These are phyloP conservation scores for Rhombomys opimus DNA, from an alignment of 2,113 vertebrate genomes.

Conservation along the genomic window DNA sequence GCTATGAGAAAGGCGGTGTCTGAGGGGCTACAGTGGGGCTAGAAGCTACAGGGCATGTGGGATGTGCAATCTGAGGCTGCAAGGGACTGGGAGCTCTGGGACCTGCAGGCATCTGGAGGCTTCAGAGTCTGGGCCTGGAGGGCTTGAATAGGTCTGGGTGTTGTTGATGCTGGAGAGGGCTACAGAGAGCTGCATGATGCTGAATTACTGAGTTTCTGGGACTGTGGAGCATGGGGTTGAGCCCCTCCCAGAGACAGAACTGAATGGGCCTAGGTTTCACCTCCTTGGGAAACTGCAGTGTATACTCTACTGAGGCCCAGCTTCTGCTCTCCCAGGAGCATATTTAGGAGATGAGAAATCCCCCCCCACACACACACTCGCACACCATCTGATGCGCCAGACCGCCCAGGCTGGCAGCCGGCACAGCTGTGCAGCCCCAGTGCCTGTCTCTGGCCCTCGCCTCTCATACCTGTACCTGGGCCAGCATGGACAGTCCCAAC, in stretches of 20 bases:
- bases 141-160: not conserved
- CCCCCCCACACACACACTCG: not conserved
- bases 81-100: not conserved
- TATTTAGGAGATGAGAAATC: constrained; percentile 58
- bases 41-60: not conserved
- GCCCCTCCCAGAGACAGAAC: not conserved
- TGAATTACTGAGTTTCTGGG: not conserved
- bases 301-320: constrained; percentile 32
- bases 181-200: not conserved
- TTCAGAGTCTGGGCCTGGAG: not conserved
- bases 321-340: not conserved
- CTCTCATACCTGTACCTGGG: not conserved
- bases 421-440: not conserved
- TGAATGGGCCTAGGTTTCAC: not conserved
- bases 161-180: not conserved
- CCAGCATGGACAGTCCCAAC: not conserved
- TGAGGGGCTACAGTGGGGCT: not conserved
- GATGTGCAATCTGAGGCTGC: not conserved
- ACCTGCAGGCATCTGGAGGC: not conserved
- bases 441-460: not conserved
- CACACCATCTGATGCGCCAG: constrained; percentile 61
- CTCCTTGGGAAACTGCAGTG: not conserved
- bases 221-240: not conserved
- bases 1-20: not conserved
- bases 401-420: constrained; percentile 33